Base-by-base conservation (phyloP, 2,797 vertebrate genomes). In the Tapirus indicus region DNA sequence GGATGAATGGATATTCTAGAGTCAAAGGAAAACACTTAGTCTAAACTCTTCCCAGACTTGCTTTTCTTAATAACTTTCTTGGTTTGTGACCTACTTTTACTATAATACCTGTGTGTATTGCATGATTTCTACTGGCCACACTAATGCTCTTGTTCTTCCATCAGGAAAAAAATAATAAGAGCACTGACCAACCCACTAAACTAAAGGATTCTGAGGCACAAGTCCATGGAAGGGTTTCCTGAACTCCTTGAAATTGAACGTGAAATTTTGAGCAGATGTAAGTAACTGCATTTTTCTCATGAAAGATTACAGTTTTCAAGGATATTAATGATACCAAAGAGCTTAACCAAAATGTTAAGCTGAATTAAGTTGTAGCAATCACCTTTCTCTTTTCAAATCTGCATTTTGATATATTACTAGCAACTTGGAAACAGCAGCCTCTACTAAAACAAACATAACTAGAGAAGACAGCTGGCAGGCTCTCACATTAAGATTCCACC, bases 11-110 rank as follows among this genome's bases (percentile, higher is more conserved):
- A 82, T 56, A 25, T 27, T 82, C 75, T 68, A 86, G 79, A 80
- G 80, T 32, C 49, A 54, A 92, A 97, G 60, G 58, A 84, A 94
- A 95, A 79, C 29, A 94, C 41, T 58, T 21, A 58, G 56, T 60
- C 29, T 87, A 94, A 88, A 91, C 47, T 96, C 49, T 75, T 88
- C 32, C 79, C 47, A 35, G 23, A 89, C 20, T 62, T 83, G 44
- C 29, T 88, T 91, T 88, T 47, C 88, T 85, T 69, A 78, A 29
- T 64, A 93, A 86, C 32, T 89, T 91, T 74, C 54, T 52, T 41
- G 38, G 49, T 95, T 82, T 91, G 17, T 86, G 72, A 95, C 41
- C 93, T 85, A 92, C 83, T 93, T 93, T 79, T 75, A 91, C 54
- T 87, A 10, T 66, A 83, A 88, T 21, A 49, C 29, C 25, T 88